phyloP scores from a whole-genome alignment of 1,140 invertebrate genomes.

The Aphis craccivora region DNA sequence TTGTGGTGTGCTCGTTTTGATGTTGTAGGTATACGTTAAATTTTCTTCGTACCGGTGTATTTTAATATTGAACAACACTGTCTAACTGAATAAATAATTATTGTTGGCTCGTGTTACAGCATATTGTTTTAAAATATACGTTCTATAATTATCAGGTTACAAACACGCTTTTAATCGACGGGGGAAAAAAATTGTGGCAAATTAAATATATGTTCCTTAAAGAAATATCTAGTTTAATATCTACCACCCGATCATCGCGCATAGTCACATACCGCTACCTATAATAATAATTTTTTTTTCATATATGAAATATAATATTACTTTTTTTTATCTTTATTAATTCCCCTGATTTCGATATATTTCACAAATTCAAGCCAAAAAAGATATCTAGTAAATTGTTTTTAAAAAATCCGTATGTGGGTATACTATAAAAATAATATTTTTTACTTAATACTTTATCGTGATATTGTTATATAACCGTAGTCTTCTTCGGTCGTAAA shows the following conservation, averaged over 20 bases:
- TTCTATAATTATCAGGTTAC: constrained; percentile 28
- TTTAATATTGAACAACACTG: constrained; percentile 3
- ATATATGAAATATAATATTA: not conserved
- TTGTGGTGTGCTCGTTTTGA: not conserved
- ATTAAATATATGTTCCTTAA: not conserved
- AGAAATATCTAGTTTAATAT: not conserved
- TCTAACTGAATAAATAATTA: constrained; percentile 22
- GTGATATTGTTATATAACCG: not conserved
- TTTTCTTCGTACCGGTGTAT: not conserved
- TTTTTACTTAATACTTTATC: not conserved
- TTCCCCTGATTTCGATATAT: not conserved
- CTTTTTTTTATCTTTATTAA: not conserved
- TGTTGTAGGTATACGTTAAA: not conserved
- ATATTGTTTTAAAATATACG: not conserved
- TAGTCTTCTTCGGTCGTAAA: not conserved
- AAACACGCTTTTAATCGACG: constrained; percentile 1
- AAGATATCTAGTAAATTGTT: not conserved
- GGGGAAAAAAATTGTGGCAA: not conserved
- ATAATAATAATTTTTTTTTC: not conserved
- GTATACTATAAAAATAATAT: not conserved
- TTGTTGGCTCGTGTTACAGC: not conserved
- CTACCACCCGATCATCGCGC: not conserved
- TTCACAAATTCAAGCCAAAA: not conserved
- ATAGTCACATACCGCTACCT: no score
- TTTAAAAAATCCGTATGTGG: no score